Percentiles rank a stretch among this genome's conserved stretches.
Conservation (phyloP, 2,797 vertebrate genomes). For the Antrozous pallidus region DNA sequence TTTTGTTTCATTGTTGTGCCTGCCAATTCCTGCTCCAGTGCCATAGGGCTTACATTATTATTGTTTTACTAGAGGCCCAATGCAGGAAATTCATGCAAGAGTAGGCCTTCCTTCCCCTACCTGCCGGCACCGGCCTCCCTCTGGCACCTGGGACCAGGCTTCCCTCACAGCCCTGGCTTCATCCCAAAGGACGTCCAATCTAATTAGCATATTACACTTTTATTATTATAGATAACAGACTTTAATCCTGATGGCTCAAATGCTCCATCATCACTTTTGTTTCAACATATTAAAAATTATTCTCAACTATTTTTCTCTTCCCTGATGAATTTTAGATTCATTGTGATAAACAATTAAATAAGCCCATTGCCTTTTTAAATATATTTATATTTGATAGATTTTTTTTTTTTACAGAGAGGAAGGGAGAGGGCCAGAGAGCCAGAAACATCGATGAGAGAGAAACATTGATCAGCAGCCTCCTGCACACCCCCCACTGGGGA, state of each 20-base stretch:
- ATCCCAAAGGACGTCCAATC: rapidly evolving
- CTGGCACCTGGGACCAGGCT: too few relatives aligned
- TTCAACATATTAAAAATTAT: background rate
- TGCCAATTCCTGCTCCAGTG: background rate
- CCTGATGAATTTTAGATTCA: background rate
- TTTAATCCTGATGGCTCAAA: background rate
- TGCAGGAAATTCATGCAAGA: too few relatives aligned
- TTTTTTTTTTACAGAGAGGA: too few relatives aligned
- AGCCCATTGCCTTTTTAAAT: background rate
- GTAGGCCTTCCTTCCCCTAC: too few relatives aligned
- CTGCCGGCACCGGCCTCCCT: too few relatives aligned
- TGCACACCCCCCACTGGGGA: too few relatives aligned
- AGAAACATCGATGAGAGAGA: too few relatives aligned
- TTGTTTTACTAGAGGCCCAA: background rate
- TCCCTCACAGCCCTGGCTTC: too few relatives aligned
- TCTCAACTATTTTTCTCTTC: constrained; percentile 20
- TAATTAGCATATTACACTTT: too few relatives aligned
- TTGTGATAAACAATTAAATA: background rate
- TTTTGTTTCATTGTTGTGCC: background rate
- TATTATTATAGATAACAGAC: background rate
- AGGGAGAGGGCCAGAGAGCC: too few relatives aligned
- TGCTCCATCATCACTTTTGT: background rate
- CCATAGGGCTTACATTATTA: background rate
- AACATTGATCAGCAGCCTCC: too few relatives aligned
- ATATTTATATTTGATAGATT: too few relatives aligned